Percentiles rank a stretch among this genome's conserved stretches.
Conservation (phyloP, 2,888 invertebrate genomes). For the Apotomis turbidana region DNA sequence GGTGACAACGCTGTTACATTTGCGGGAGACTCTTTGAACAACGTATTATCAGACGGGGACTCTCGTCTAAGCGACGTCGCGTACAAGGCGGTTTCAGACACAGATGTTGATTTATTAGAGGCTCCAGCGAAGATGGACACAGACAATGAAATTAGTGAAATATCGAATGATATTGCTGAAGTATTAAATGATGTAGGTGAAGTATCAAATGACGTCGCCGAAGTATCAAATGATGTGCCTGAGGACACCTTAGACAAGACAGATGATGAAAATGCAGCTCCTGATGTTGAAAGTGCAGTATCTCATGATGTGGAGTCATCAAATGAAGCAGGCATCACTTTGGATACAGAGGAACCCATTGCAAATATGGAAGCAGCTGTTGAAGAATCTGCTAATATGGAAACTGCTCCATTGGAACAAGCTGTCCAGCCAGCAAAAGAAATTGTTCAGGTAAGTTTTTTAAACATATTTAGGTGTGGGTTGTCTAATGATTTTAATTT, state of each 20-base stretch:
- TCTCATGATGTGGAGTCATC: conserved; percentile 36
- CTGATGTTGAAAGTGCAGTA: conserved; percentile 22
- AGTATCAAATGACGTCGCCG: conserved; percentile 47
- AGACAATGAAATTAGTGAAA: conserved; percentile 51
- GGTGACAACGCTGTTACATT: conserved; percentile 78
- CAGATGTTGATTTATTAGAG: conserved; percentile 66
- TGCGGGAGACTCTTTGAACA: conserved; percentile 71
- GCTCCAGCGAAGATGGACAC: conserved; percentile 55
- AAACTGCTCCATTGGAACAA: neutral
- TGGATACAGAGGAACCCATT: conserved; percentile 11
- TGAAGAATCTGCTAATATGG: neutral
- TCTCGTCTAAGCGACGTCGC: conserved; percentile 67
- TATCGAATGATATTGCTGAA: conserved; percentile 47
- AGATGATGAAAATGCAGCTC: conserved; percentile 26
- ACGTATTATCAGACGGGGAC: conserved; percentile 72
- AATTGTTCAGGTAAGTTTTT: conserved; percentile 4
- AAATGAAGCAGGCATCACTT: conserved; percentile 28
- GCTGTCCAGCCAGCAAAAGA: neutral
- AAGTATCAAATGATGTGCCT: conserved; percentile 47
- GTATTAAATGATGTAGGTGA: conserved; percentile 46
- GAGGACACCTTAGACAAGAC: conserved; percentile 34
- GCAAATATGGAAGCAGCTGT: conserved; percentile 2
- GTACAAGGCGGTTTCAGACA: conserved; percentile 63
- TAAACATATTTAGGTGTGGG: neutral
- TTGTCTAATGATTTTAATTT: no score